phyloP scores from a whole-genome alignment of 2,888 invertebrate species.

The Metopia argyrocephala region DNA sequence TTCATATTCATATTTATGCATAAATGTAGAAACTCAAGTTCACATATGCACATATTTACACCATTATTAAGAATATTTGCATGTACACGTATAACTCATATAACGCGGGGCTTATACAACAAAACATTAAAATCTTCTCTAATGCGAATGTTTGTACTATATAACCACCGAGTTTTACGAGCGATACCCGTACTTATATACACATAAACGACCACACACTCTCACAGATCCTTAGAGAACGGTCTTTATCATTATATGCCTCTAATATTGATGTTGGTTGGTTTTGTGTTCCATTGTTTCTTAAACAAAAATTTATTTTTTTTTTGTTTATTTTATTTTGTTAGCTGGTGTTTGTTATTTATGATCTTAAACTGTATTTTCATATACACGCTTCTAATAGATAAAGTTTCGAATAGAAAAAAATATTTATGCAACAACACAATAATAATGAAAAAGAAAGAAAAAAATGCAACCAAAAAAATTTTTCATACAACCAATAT shows the following conservation, averaged over 20 bases:
- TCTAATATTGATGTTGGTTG: not conserved
- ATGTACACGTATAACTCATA: too few relatives aligned
- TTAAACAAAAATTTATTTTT: not conserved
- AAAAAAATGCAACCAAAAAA: not conserved
- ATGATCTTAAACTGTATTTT: conserved; percentile 57
- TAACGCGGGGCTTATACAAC: too few relatives aligned
- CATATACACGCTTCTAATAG: conserved; percentile 21
- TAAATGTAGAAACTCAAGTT: not conserved
- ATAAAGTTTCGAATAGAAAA: conserved; percentile 5
- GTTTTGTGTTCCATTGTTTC: not conserved
- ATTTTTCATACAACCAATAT: not conserved
- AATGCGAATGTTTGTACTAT: too few relatives aligned
- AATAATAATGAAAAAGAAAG: not conserved
- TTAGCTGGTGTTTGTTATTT: conserved; percentile 35
- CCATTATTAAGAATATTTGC: too few relatives aligned
- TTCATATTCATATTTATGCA: conserved; percentile 9
- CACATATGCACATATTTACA: conserved; percentile 15
- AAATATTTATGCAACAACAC: not conserved
- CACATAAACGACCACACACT: not conserved
- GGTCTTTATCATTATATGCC: not conserved
- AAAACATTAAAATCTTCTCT: too few relatives aligned
- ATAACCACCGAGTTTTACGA: too few relatives aligned
- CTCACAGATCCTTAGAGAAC: not conserved
- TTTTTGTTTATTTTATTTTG: not conserved
- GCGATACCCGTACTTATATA: not conserved